phyloP scores from a whole-genome alignment of 1,140 invertebrate genomes.

The Cheumatopsyche charites region DNA sequence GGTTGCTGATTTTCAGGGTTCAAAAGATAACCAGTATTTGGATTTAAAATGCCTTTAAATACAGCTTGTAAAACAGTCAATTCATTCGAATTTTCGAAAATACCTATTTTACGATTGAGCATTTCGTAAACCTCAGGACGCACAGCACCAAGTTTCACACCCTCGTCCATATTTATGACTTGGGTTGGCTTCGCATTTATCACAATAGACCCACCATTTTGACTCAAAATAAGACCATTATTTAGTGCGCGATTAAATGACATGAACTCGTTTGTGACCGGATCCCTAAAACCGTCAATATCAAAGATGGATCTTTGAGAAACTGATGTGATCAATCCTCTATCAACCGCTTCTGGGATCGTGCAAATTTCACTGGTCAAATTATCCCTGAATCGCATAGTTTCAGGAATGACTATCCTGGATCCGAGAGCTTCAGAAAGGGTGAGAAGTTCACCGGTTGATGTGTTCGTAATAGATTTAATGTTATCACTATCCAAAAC shows the following conservation, averaged over 20 bases:
- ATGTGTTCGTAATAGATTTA: slow-evolving; percentile 84
- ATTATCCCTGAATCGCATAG: slow-evolving; percentile 74
- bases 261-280: slow-evolving; percentile 79
- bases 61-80: slow-evolving; percentile 86
- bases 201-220: slow-evolving; percentile 72
- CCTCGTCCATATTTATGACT: slow-evolving; percentile 74
- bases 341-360: slow-evolving; percentile 82
- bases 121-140: slow-evolving; percentile 83
- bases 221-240: slow-evolving; percentile 78
- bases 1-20: slow-evolving; percentile 77
- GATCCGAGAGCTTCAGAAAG: slow-evolving; percentile 81
- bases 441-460: slow-evolving; percentile 78
- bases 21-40: slow-evolving; percentile 83
- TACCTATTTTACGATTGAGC: slow-evolving; percentile 80
- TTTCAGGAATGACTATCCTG: slow-evolving; percentile 77
- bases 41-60: slow-evolving; percentile 80
- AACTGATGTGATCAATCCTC: slow-evolving; percentile 87
- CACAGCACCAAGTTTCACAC: slow-evolving; percentile 69
- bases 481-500: slow-evolving; percentile 81
- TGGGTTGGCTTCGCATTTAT: slow-evolving; percentile 79
- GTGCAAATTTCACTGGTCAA: slow-evolving; percentile 72
- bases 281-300: slow-evolving; percentile 89
- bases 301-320: slow-evolving; percentile 89
- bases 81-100: slow-evolving; percentile 76
- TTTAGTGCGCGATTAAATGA: slow-evolving; percentile 86